These are phyloP conservation scores for Myotis findleyi DNA, from an alignment of 2,797 vertebrate species.

Conservation along the genomic window DNA sequence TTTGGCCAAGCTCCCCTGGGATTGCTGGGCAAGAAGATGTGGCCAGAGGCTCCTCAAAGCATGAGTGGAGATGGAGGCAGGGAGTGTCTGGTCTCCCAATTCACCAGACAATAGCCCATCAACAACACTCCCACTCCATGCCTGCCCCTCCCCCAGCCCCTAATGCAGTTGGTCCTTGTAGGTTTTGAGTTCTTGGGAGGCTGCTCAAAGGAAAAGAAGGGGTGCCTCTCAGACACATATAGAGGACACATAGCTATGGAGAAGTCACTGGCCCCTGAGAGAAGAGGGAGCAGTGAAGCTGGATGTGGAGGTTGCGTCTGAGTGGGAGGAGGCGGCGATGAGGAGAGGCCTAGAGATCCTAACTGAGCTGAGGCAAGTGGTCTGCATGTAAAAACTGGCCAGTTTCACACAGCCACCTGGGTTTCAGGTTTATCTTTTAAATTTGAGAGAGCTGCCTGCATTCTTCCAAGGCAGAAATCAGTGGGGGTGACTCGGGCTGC, in stretches of 20 bases:
- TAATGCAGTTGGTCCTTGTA: not conserved
- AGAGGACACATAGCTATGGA: fast-evolving
- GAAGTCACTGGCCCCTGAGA: not conserved
- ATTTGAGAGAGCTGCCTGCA: not conserved
- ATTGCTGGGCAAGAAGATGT: not conserved
- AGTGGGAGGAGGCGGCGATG: not conserved
- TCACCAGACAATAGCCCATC: not conserved
- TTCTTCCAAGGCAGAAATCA: not conserved
- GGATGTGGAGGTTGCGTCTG: fast-evolving
- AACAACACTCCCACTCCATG: fast-evolving
- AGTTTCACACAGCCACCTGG: not conserved
- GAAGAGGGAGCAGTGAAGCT: not conserved
- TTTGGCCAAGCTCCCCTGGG: not conserved
- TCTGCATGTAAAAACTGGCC: not conserved
- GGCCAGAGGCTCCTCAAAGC: not conserved
- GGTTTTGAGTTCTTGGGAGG: not conserved
- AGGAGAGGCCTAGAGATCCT: not conserved
- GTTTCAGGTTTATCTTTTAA: not conserved
- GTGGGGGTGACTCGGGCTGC: not conserved
- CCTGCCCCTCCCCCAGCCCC: not conserved
- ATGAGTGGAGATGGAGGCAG: not conserved
- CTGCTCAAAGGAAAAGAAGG: not conserved
- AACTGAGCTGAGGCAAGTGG: not conserved
- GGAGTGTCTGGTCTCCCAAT: not conserved
- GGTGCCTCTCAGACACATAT: not conserved